These are phyloP conservation scores for Odobenus rosmarus DNA, from an alignment of 2,113 vertebrate genomes.

Conservation along the genomic window DNA sequence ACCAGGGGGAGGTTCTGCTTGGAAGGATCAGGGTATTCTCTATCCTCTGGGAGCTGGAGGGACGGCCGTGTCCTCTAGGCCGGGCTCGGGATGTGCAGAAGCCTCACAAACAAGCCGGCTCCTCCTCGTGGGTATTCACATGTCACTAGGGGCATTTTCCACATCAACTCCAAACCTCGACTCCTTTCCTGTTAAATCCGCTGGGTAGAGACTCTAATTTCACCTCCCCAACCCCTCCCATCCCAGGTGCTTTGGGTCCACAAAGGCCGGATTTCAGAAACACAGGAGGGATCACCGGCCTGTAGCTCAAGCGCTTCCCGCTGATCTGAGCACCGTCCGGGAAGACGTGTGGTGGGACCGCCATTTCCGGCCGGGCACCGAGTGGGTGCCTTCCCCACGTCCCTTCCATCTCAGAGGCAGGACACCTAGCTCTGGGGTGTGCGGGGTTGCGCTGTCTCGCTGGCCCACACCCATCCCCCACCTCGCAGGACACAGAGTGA, in stretches of 20 bases:
- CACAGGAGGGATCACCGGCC: no score
- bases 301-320: accelerated
- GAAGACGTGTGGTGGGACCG: background rate
- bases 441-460: no score
- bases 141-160: background rate
- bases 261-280: background rate
- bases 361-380: background rate
- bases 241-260: background rate
- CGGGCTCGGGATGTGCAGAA: background rate
- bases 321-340: background rate
- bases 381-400: background rate
- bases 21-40: background rate
- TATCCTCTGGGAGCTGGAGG: background rate
- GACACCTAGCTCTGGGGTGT: no score
- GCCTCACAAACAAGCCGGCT: background rate
- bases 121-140: background rate
- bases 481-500: background rate
- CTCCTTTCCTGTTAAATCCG: background rate
- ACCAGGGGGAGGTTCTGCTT: background rate
- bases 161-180: background rate
- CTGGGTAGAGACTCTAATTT: background rate
- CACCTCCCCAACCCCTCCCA: background rate
- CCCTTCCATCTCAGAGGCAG: background rate
- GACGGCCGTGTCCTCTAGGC: background rate
- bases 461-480: background rate